Base-by-base conservation (phyloP, 2,113 vertebrate genomes). In the Atrichornis clamosus region DNA sequence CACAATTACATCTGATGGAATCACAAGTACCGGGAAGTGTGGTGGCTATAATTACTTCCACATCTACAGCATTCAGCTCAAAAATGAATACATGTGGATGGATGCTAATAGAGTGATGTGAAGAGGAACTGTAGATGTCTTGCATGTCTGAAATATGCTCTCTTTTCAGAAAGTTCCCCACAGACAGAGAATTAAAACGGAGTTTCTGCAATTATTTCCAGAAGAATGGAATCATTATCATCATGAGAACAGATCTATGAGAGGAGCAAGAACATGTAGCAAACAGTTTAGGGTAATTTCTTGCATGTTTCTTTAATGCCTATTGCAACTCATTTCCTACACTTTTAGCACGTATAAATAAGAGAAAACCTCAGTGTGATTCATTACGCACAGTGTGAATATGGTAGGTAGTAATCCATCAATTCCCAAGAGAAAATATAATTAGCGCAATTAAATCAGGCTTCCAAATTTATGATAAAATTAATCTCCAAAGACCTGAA, bases 391-490 rank as follows among this genome's bases (percentile, higher is more conserved):
- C 73, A 75, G 73, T 18, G 2, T 77, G 73, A 90, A 89, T 65
- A 84, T 39, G 60, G 75, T 93, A 87, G 84, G 83, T 72, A 76
- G 73, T 37, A 94, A 97, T 94, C 77, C 89, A 87, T 93, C 90
- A 96, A 53, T 56, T 95, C 95, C 93, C 96, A 90, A 81, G 79
- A 88, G 95, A 96, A 95, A 96, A 96, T 59, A 96, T 94, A 96
- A 96, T 96, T 90, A 97, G 83, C 0, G 4, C 90, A 96, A 94
- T 95, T 96, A 97, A 97, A 96, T 94, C 95, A 95, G 74, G 83
- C 80, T 92, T 87, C 69, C 90, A 86, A 93, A 95, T 96, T 94
- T 93, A 96, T 90, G 85, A 86, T 58, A 94, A 94, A 94, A 94
- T 93, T 96, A 94, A 90, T 96, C 92, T 92, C 92, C 53, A 90